Conservation (phyloP, 1,140 invertebrate species). For the Trypoxylus dichotomus region DNA sequence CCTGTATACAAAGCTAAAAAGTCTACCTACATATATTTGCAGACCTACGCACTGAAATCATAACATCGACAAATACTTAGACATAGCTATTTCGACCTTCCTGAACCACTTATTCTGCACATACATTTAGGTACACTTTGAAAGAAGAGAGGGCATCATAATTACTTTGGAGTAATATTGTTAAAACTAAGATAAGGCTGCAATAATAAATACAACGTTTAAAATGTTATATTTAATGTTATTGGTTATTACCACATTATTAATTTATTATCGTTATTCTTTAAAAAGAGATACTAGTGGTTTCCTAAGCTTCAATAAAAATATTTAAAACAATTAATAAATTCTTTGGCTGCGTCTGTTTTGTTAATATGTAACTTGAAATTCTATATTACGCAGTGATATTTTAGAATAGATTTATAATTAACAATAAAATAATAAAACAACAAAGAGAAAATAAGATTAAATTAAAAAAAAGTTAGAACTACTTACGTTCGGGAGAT, state of each 20-base stretch:
- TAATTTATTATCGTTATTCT: neutral
- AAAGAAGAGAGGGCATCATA: too few species aligned
- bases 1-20: too few species aligned
- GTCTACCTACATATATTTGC: too few species aligned
- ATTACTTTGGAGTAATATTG: neutral
- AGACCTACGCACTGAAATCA: too few species aligned
- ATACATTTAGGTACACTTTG: too few species aligned
- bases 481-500: slow-evolving; percentile 17
- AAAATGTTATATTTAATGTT: slow-evolving; percentile 15
- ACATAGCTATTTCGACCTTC: too few species aligned
- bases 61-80: too few species aligned
- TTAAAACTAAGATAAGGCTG: slow-evolving; percentile 8
- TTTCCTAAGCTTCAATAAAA: slow-evolving; percentile 23
- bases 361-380: slow-evolving; percentile 20
- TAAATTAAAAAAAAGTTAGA: neutral
- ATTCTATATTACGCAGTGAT: slow-evolving; percentile 22
- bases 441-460: neutral
- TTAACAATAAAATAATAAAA: neutral
- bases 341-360: slow-evolving; percentile 10
- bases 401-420: slow-evolving; percentile 16
- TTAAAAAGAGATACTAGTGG: slow-evolving; percentile 3
- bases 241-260: neutral
- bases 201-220: slow-evolving; percentile 10
- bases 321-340: neutral
- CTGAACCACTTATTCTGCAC: too few species aligned